A percentile compares a stretch with the other conserved stretches of the same genome.
These are phyloP conservation scores for Mus spicilegus DNA, from an alignment of 2,113 vertebrate genomes.

Conservation along the genomic window DNA sequence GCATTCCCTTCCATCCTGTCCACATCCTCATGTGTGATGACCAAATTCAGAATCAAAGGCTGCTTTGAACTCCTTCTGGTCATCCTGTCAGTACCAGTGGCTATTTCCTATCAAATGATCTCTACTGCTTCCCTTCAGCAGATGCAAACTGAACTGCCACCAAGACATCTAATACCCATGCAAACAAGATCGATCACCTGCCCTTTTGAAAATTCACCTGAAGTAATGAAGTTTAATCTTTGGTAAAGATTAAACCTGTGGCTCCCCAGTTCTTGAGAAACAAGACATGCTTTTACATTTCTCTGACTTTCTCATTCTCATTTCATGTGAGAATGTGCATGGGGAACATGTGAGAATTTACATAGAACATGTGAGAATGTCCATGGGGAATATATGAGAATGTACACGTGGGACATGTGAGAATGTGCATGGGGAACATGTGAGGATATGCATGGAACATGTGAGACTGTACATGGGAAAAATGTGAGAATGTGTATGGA, in stretches of 20 bases:
- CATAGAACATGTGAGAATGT: no score
- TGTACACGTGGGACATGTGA: no score
- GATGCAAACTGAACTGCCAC: slow-evolving; percentile 22
- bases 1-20: not conserved
- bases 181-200: not conserved
- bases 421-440: no score
- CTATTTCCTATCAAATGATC: slow-evolving; percentile 1
- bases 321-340: no score
- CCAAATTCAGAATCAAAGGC: slow-evolving; percentile 48
- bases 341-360: no score
- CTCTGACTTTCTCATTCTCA: not conserved
- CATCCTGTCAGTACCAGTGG: slow-evolving; percentile 59
- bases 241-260: not conserved
- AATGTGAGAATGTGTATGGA: no score
- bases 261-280: not conserved
- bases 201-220: not conserved
- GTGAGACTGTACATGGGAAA: no score
- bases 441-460: no score
- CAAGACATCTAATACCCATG: not conserved
- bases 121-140: slow-evolving; percentile 27
- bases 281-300: not conserved
- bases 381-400: no score
- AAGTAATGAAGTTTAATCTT: slow-evolving; percentile 2
- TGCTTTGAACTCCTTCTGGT: slow-evolving; percentile 45
- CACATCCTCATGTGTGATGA: not conserved